Conservation (phyloP, 2,888 invertebrate genomes). For the Lasiommata megera region DNA sequence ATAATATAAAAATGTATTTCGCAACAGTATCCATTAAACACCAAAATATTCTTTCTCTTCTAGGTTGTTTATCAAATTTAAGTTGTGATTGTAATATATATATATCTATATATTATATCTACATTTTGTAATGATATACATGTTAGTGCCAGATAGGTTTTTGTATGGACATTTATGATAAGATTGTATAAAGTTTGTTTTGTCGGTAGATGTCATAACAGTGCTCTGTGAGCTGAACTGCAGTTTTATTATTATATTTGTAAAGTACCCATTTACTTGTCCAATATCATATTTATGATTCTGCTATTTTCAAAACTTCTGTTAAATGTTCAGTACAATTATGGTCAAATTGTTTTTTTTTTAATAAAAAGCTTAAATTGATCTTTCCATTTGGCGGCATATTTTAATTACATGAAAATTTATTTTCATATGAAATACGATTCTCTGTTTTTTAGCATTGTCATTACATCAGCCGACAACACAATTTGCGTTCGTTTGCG, state of each 20-base stretch:
- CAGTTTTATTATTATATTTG: no score
- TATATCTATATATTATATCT: slow-evolving; percentile 72
- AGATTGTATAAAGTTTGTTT: slow-evolving; percentile 31
- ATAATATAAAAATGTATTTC: no score
- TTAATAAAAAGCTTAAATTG: no score
- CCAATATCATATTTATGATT: no score
- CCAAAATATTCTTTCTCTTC: slow-evolving; percentile 66
- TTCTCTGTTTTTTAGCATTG: neutral
- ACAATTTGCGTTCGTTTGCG: slow-evolving; percentile 18
- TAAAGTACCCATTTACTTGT: no score
- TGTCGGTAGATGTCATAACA: slow-evolving; percentile 16
- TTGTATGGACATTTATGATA: slow-evolving; percentile 73
- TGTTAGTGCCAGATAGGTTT: slow-evolving; percentile 79
- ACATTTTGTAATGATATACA: slow-evolving; percentile 79
- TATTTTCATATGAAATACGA: neutral
- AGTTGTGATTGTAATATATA: slow-evolving; percentile 80
- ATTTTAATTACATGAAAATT: no score
- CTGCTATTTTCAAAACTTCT: no score
- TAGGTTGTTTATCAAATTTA: slow-evolving; percentile 79
- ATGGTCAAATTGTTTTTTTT: no score
- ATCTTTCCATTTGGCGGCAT: no score
- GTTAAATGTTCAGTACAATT: no score
- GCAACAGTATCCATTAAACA: slow-evolving; percentile 47
- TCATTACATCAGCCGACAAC: slow-evolving; percentile 7
- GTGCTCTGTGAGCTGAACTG: no score